Evolutionary conservation across 2,888 invertebrate genomes (phyloP), one percentile per base, ranked within the genome.

Genomic region (Rhingia rostrata): DNA sequence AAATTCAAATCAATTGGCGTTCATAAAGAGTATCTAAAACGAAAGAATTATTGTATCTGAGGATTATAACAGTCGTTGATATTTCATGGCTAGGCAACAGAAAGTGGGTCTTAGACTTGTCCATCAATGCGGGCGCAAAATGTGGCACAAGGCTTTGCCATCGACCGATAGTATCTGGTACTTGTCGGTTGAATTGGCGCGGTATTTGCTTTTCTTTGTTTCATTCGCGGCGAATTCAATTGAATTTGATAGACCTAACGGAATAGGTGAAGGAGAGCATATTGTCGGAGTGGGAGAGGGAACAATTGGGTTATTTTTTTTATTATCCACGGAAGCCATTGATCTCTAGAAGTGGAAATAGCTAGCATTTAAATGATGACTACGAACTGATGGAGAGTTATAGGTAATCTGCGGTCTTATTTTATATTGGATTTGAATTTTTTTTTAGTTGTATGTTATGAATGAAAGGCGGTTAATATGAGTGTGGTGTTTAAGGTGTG

Each of bases 91-190:
- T 60, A 70, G 70, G 35, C 61, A 63, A 63, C 73, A 54, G 72
- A 82, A 82, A 82, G 78, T 78, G 63, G 49, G 67, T 45, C 56
- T 73, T 33, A 73, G 77, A 77, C 22, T 63, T 56, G 51, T 14
- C 72, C 72, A 67, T 66, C 45, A 45, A 51, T 49, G 47, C 41
- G 4, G 41, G 54, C 60, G 32, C 33, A 33, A 51, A 56, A 83
- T 78, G 73, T 83, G 72, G 82, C 73, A 78, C 82, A 78, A 83
- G 82, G 82, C 22, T 67, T 73, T 54, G 9, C 45, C 22, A 37
- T 35, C 39, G 35, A 35, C 51, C 58, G 51, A 39, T 7, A 49
- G 14, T 9, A 22, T 10, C 41, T 41, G 9, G 7, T 33, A 10
- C 47, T 56, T 61, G 54, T 30, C 54, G 77, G 47, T 49, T 63